Percentiles rank a stretch among this genome's conserved stretches.
Evolutionary conservation across 1,140 invertebrate species (phyloP).

Genomic region (Maniola jurtina): DNA sequence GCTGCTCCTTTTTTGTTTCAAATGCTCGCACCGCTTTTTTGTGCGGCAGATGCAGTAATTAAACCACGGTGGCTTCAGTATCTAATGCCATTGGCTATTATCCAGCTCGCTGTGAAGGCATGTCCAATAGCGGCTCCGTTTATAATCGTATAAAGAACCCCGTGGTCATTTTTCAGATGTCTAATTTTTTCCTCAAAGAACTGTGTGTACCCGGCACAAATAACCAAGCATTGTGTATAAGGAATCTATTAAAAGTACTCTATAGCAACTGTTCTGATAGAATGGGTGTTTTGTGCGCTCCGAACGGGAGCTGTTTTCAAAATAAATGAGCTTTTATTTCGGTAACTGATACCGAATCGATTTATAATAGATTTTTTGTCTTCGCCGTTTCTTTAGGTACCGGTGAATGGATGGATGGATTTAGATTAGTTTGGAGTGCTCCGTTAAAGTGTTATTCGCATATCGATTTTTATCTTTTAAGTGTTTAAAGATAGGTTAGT

Average conservation of each 20-base stretch:
- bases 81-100: constrained; percentile 56
- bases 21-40: constrained; percentile 45
- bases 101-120: constrained; percentile 41
- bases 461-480: constrained; percentile 8
- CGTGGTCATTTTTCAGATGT: constrained; percentile 44
- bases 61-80: constrained; percentile 37
- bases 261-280: constrained; percentile 49
- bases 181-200: constrained; percentile 45
- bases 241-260: constrained; percentile 61
- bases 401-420: constrained; percentile 4
- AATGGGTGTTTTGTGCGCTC: constrained; percentile 51
- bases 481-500: background rate
- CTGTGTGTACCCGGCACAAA: constrained; percentile 44
- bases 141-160: constrained; percentile 55
- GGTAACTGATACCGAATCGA: constrained; percentile 44
- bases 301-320: constrained; percentile 43
- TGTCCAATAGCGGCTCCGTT: constrained; percentile 56
- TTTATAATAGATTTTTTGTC: constrained; percentile 43
- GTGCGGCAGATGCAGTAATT: constrained; percentile 54
- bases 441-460: constrained; percentile 7
- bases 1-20: constrained; percentile 49
- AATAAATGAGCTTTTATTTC: constrained; percentile 49
- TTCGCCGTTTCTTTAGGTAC: constrained; percentile 3
- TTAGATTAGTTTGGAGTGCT: constrained; percentile 12
- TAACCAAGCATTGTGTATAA: constrained; percentile 55